Base-by-base conservation (phyloP, 2,797 vertebrate species). In the Syncerus caffer region DNA sequence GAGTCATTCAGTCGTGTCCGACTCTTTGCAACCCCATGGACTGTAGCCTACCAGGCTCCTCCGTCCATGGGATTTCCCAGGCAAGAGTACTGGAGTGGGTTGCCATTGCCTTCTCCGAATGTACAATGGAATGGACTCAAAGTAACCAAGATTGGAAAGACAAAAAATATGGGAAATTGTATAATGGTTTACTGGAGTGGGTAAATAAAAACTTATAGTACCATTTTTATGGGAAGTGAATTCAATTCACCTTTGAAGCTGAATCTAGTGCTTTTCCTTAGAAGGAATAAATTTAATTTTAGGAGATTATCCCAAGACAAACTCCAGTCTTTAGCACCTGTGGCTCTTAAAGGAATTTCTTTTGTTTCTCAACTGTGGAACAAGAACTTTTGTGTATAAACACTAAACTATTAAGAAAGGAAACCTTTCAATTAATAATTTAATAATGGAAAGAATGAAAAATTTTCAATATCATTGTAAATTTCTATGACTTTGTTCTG, bases 1-100 rank as follows among this genome's bases (percentile, higher is more conserved):
- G 21, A 34, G n/a, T 34, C 4, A 2, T 64, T 34, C 64, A 67
- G 64, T 34, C 2, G 0, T 34, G 64, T 67, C n/a, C 0, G 17
- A 67, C 17, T 67, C n/a, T 34, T 67, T 0, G 0, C 9, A 11
- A 67, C n/a, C 17, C n/a, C 64, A 34, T 11, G 2, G n/a, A 67
- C 64, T 34, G 4, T 34, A 34, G 64, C 64, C 4, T 67, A 34
- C 64, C 64, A 67, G 64, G n/a, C 9, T 67, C n/a, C 9, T 67
- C n/a, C 0, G 0, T 67, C 64, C n/a, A 21, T 34, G n/a, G 9
- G 17, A 34, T 67, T 34, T 67, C 17, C 17, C n/a, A 34, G n/a
- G 17, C 17, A 34, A 67, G n/a, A 67, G 64, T 67, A 21, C 17
- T 34, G n/a, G 17, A 67, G 17, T 34, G 17, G n/a, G 64, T 21